Conservation (phyloP, 2,797 vertebrate genomes). For the Sebastes matsubarae region DNA sequence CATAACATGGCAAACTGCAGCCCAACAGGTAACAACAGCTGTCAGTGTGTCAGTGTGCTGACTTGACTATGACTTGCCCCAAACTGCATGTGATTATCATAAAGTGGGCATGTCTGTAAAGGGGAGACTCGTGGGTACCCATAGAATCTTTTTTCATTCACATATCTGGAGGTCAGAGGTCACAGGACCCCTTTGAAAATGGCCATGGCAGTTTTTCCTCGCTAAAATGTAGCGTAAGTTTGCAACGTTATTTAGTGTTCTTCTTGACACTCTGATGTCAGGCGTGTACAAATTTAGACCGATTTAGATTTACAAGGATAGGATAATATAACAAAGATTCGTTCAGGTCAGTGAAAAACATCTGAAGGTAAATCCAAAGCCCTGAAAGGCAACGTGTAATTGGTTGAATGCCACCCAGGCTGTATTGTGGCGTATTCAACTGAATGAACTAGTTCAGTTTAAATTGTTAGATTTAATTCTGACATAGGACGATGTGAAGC, state of each 20-base stretch:
- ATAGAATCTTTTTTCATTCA: too few relatives aligned
- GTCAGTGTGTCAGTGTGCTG: too few relatives aligned
- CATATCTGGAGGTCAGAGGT: too few relatives aligned
- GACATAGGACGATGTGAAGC: not conserved
- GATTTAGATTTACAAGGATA: not conserved
- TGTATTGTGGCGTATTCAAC: not conserved
- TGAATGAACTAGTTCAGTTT: not conserved
- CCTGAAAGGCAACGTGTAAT: not conserved
- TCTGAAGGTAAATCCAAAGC: not conserved
- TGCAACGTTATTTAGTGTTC: too few relatives aligned
- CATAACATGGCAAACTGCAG: too few relatives aligned
- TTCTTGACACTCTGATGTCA: not conserved
- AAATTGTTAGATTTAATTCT: not conserved
- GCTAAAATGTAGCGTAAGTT: too few relatives aligned
- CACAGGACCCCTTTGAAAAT: fast-evolving
- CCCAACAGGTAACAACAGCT: too few relatives aligned
- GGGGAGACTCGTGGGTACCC: too few relatives aligned
- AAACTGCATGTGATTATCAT: too few relatives aligned
- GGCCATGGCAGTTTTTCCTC: too few relatives aligned
- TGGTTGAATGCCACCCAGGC: not conserved
- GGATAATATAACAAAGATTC: not conserved
- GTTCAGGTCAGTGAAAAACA: not conserved
- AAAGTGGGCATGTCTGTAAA: too few relatives aligned
- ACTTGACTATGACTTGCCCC: too few relatives aligned
- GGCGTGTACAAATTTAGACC: not conserved